phyloP scores from a whole-genome alignment of 2,797 vertebrate species.

The Acanthornis magna region DNA sequence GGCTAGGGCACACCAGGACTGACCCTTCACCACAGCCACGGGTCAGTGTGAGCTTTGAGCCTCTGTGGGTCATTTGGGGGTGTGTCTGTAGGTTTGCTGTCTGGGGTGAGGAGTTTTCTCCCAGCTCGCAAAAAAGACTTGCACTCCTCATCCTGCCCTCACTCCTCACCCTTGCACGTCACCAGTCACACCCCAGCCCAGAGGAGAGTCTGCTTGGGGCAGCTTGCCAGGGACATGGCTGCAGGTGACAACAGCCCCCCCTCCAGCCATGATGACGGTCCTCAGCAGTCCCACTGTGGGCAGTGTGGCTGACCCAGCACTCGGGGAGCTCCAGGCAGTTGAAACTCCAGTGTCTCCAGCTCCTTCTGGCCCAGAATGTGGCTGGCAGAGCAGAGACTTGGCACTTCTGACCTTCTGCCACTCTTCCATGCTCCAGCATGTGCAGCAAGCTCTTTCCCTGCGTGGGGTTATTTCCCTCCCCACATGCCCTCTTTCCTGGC shows the following conservation, averaged over 20 bases:
- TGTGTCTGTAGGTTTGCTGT: not conserved
- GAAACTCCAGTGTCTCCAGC: not conserved
- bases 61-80: not conserved
- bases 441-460: not conserved
- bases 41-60: not conserved
- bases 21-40: not conserved
- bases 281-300: accelerated
- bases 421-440: not conserved
- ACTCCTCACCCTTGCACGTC: accelerated
- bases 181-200: not conserved
- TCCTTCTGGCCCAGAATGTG: not conserved
- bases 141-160: not conserved
- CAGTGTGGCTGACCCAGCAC: not conserved
- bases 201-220: not conserved
- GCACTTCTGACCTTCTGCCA: not conserved
- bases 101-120: not conserved
- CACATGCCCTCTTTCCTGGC: not conserved
- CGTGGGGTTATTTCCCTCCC: not conserved
- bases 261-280: not conserved
- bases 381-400: not conserved
- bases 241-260: not conserved
- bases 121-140: not conserved
- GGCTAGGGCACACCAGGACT: accelerated
- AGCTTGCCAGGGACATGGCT: not conserved
- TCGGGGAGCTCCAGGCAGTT: not conserved